Conservation (phyloP, 2,113 vertebrate genomes). For the Tylochromis polylepis region DNA sequence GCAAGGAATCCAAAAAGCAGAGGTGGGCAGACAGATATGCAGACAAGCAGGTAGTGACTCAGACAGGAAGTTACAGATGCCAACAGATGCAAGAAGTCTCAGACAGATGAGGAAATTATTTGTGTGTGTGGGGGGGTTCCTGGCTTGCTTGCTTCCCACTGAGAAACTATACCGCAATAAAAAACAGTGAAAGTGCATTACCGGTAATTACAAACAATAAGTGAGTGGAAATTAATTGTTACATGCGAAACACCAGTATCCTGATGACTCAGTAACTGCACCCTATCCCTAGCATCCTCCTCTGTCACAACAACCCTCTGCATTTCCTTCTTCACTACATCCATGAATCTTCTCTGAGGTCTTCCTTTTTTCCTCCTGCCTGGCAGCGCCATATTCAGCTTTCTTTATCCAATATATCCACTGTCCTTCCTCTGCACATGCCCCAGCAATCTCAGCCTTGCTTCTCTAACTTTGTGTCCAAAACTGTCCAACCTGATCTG, state of each 20-base stretch:
- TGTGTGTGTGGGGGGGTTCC: background rate
- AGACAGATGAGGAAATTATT: constrained; percentile 36
- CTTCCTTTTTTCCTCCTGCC: background rate
- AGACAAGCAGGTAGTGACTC: constrained; percentile 56
- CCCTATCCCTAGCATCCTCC: no score
- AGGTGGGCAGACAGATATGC: constrained; percentile 57
- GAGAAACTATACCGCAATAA: background rate
- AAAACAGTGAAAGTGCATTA: background rate
- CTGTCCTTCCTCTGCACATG: background rate
- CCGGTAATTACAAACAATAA: background rate
- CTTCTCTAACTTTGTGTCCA: background rate
- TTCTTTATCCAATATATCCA: background rate
- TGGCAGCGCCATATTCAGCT: no score
- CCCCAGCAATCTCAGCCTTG: background rate
- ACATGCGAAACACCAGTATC: background rate
- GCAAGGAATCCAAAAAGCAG: constrained; percentile 2
- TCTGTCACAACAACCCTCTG: background rate
- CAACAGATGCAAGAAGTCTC: constrained; percentile 24
- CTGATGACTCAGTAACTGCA: background rate
- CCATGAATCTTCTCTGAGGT: background rate
- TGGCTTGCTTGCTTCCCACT: background rate
- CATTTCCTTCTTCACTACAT: background rate
- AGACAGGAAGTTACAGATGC: constrained; percentile 52
- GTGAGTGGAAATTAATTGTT: background rate
- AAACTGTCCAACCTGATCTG: background rate